Evolutionary conservation across 2,113 vertebrate species (phyloP).

Genomic region (Ailurus styani): DNA sequence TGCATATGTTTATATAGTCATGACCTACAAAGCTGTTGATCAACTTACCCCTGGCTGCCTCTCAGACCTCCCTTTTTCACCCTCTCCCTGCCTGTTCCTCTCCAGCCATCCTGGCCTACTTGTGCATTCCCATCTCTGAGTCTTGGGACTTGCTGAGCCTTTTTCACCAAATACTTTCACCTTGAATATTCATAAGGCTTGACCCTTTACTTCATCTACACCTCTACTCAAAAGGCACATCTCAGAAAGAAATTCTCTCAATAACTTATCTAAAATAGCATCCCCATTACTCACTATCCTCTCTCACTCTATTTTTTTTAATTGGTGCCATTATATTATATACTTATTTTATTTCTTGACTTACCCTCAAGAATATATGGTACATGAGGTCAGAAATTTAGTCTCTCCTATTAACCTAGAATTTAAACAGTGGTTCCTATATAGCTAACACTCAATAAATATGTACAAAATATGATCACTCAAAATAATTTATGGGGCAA

Average conservation of each 20-base stretch:
- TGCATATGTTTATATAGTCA: background rate
- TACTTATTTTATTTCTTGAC: background rate
- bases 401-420: background rate
- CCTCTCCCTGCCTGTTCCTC: background rate
- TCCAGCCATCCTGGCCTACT: background rate
- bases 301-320: background rate
- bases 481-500: background rate
- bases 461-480: background rate
- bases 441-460: background rate
- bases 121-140: background rate
- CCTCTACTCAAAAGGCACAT: background rate
- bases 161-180: background rate
- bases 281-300: background rate
- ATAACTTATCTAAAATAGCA: background rate
- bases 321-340: background rate
- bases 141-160: background rate
- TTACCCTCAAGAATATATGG: background rate
- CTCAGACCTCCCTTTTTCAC: background rate
- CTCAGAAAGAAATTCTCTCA: background rate
- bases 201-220: background rate
- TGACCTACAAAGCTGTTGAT: background rate
- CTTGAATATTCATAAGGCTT: background rate
- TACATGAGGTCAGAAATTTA: background rate
- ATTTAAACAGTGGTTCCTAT: background rate
- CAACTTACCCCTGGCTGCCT: background rate